Conservation (phyloP, 2,888 invertebrate species). For the Ctenicera cuprea region DNA sequence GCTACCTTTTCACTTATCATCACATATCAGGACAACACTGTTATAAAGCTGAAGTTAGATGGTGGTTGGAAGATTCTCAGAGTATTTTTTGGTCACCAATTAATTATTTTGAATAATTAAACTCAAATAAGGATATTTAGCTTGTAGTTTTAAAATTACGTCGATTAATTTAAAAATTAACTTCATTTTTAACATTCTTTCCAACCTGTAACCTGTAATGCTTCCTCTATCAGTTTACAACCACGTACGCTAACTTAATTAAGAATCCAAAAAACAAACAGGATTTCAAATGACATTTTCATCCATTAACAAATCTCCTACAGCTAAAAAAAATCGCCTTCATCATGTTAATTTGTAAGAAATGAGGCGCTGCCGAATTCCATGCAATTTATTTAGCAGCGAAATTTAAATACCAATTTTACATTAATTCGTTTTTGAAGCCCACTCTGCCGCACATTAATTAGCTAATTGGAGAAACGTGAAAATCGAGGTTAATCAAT, state of each 20-base stretch:
- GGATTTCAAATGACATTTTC: background rate
- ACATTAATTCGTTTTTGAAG: background rate
- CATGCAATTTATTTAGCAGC: conserved; percentile 9
- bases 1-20: too few relatives aligned
- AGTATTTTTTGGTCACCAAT: too few relatives aligned
- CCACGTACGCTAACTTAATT: conserved; percentile 7
- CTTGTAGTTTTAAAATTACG: too few relatives aligned
- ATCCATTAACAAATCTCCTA: background rate
- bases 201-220: too few relatives aligned
- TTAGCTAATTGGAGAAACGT: conserved; percentile 11
- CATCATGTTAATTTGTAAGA: background rate
- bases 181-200: too few relatives aligned
- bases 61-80: too few relatives aligned
- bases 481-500: conserved; percentile 14
- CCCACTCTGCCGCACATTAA: background rate
- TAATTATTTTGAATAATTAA: too few relatives aligned
- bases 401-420: background rate
- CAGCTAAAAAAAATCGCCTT: conserved; percentile 7
- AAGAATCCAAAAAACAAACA: conserved; percentile 1
- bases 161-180: too few relatives aligned
- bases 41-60: too few relatives aligned
- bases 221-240: too few relatives aligned
- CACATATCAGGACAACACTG: too few relatives aligned
- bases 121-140: too few relatives aligned
- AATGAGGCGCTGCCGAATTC: conserved; percentile 10